Evolutionary conservation across 2,888 invertebrate species (phyloP).

Genomic region (Dioctria linearis): DNA sequence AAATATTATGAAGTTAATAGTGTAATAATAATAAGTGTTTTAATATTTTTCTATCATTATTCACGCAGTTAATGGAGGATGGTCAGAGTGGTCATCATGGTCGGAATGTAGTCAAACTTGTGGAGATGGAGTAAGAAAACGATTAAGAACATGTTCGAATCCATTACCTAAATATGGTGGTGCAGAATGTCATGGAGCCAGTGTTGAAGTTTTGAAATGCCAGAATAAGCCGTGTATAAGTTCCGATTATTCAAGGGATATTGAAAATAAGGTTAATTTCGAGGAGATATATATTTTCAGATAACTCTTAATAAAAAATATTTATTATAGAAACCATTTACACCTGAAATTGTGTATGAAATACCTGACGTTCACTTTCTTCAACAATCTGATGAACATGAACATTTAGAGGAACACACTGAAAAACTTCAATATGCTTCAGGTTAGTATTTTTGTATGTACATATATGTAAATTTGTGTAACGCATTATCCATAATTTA

Average conservation of each 20-base stretch:
- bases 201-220: constrained; percentile 60
- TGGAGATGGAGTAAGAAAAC: constrained; percentile 64
- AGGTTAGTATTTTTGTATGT: constrained; percentile 30
- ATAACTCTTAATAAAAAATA: background rate
- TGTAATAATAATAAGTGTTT: background rate
- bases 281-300: background rate
- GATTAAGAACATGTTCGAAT: constrained; percentile 65
- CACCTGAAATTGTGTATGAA: constrained; percentile 6
- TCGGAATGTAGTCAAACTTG: constrained; percentile 67
- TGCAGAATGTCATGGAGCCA: constrained; percentile 65
- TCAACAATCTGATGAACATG: background rate
- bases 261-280: background rate
- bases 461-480: background rate
- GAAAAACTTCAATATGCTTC: constrained; percentile 48
- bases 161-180: constrained; percentile 69
- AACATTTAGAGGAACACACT: background rate
- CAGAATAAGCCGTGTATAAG: constrained; percentile 48
- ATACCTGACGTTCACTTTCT: background rate
- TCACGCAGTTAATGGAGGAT: constrained; percentile 59
- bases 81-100: constrained; percentile 69
- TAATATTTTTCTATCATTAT: background rate
- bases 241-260: background rate
- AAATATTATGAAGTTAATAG: background rate
- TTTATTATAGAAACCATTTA: constrained; percentile 1
- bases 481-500: background rate